phyloP scores from a whole-genome alignment of 2,113 vertebrate genomes.

The Hydrolagus affinis region DNA sequence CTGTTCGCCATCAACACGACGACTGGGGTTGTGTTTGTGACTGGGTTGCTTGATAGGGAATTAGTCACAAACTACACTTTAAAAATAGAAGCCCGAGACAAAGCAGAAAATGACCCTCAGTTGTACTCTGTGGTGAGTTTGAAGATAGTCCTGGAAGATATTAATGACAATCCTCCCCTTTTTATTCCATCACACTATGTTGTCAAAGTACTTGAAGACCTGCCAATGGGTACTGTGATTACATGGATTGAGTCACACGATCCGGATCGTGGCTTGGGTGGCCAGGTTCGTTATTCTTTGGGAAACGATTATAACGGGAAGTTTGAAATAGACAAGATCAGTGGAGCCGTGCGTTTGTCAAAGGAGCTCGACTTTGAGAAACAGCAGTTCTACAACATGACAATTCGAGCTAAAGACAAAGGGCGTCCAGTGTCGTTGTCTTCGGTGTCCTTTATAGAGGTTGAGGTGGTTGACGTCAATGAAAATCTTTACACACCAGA shows the following conservation, averaged over 20 bases:
- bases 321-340: slow-evolving; percentile 84
- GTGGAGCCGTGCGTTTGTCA: slow-evolving; percentile 78
- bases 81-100: slow-evolving; percentile 87
- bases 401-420: slow-evolving; percentile 84
- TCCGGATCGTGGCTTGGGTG: slow-evolving; percentile 80
- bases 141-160: slow-evolving; percentile 76
- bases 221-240: slow-evolving; percentile 83
- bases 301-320: slow-evolving; percentile 79
- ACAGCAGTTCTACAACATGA: slow-evolving; percentile 92
- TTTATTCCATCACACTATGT: slow-evolving; percentile 82
- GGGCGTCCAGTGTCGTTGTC: slow-evolving; percentile 84
- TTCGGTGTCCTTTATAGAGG: slow-evolving; percentile 81
- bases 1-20: slow-evolving; percentile 84
- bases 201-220: slow-evolving; percentile 81
- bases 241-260: slow-evolving; percentile 92
- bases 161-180: slow-evolving; percentile 86
- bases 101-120: slow-evolving; percentile 66
- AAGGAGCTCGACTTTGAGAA: slow-evolving; percentile 89
- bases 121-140: slow-evolving; percentile 71
- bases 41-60: slow-evolving; percentile 83
- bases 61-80: slow-evolving; percentile 68
- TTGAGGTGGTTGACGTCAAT: slow-evolving; percentile 93
- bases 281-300: slow-evolving; percentile 84
- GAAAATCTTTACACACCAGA: slow-evolving; percentile 90
- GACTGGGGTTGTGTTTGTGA: slow-evolving; percentile 79